Base-by-base conservation (phyloP, 2,888 invertebrate species). In the Epirrita christyi region DNA sequence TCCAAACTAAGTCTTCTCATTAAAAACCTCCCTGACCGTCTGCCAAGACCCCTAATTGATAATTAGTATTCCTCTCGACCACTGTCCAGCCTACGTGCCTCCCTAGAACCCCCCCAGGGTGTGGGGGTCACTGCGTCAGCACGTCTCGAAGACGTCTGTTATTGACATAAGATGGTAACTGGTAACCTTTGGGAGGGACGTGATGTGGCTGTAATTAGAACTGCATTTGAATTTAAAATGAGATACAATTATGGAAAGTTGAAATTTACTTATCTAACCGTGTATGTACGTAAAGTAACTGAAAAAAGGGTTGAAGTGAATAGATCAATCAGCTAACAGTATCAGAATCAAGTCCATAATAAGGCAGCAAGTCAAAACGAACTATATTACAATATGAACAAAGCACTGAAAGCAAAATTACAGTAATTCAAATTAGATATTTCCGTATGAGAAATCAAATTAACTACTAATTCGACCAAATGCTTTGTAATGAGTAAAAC, bases 21-120 rank as follows among this genome's bases (percentile, higher is more conserved):
- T 67, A 67, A 61, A 51, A 59, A 45, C 53, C 52, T 47, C 55
- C 55, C 61, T 59, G 56, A 58, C 46, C 61, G 58, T 66, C 68
- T 68, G 72, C 71, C 76, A 77, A 73, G 72, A 67, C 68, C 68
- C 68, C 64, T 87, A 87, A 86, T 87, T 86, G 85, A 85, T 85
- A 88, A 89, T 89, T 87, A 87, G 88, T 86, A 88, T 88, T 83
- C 88, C 72, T 74, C 59, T 74, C 74, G 75, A 66, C 76, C 70
- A 64, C 67, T 80, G 83, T 80, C 82, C 85, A 75, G 87, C 86
- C 86, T 86, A 86, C 86, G 85, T 86, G 85, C 72, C 67, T 71
- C 72, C 71, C 62, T 48, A 9, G 10, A 8, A 32, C 13, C 62
- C 60, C 72, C 63, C 68, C 28, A 54, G n/a, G 67, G 62, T 59